Evolutionary conservation across 1,140 invertebrate genomes (phyloP), one percentile per base, ranked within the genome.

Genomic region (Branchinecta lynchi): DNA sequence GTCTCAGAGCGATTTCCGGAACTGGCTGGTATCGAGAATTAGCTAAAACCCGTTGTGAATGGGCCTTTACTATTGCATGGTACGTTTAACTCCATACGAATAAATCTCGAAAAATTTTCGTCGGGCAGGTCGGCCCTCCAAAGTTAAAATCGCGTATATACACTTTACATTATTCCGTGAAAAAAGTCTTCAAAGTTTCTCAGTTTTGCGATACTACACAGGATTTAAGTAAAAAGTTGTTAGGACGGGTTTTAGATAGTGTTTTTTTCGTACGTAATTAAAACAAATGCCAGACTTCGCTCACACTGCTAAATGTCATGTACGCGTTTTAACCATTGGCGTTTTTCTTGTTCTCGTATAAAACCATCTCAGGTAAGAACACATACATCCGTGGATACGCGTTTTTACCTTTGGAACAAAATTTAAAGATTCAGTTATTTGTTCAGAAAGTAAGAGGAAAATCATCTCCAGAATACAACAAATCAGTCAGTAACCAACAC

Each of bases 381-480:
- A 51, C 9, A n/a, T n/a, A 51, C n/a, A 51, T 51, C 46, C 46
- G 46, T n/a, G n/a, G n/a, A 51, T 51, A 51, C 46, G 46, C 46
- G 46, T 51, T 51, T 51, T 51, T 51, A 51, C 46, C 46, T 9
- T 51, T 51, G 46, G 46, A 51, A 51, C 9, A 51, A 51, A 51
- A 51, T 51, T 9, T 51, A 51, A n/a, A 51, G 46, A 51, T 51
- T 51, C 46, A 51, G 46, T 51, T 51, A 51, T 51, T 51, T 51
- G n/a, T n/a, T 51, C 46, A 51, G 46, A 51, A 51, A 51, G n/a
- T 51, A 51, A 51, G 46, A 51, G 46, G 9, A 51, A 51, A 51
- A 51, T 51, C 46, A 51, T 51, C 46, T 51, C n/a, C 46, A 51
- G 46, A 51, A 51, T 9, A 51, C n/a, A 51, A 9, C 9, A 51